Percentiles rank a stretch among this genome's conserved stretches.
Evolutionary conservation across 2,113 vertebrate genomes (phyloP).

Genomic region (Mirounga angustirostris): DNA sequence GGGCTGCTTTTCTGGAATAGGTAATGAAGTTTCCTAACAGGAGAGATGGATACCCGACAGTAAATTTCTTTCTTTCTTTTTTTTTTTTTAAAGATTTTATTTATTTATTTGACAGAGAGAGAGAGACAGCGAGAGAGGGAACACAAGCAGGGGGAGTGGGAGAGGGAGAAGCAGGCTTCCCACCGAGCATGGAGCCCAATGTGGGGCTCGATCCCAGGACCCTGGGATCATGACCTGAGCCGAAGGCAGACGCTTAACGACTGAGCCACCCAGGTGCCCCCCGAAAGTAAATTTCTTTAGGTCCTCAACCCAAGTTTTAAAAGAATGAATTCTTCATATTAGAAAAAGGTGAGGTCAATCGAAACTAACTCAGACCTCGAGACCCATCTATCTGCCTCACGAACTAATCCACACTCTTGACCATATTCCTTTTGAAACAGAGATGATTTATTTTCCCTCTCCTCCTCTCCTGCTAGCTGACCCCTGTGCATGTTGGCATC

Average conservation of each 20-base stretch:
- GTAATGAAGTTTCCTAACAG: not conserved
- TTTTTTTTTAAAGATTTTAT: too few relatives aligned
- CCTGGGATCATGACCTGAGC: too few relatives aligned
- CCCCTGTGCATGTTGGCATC: not conserved
- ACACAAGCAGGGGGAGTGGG: too few relatives aligned
- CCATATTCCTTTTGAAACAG: not conserved
- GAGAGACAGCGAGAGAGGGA: too few relatives aligned
- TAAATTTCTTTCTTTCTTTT: not conserved
- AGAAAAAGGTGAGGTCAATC: not conserved
- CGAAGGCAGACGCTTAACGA: too few relatives aligned
- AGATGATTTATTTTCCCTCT: not conserved
- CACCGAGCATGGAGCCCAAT: too few relatives aligned
- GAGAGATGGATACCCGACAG: not conserved
- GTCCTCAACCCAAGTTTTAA: not conserved
- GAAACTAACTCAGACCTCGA: not conserved
- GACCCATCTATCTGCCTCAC: not conserved
- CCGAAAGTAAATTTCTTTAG: not conserved
- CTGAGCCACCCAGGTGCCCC: too few relatives aligned
- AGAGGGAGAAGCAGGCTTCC: too few relatives aligned
- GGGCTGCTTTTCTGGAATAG: conserved; percentile 35
- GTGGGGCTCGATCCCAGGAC: too few relatives aligned
- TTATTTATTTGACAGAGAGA: too few relatives aligned
- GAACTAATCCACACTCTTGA: not conserved
- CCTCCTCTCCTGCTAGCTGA: not conserved
- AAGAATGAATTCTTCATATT: not conserved